phyloP scores from a whole-genome alignment of 2,797 vertebrate species.

The Pangasius larnaudii region DNA sequence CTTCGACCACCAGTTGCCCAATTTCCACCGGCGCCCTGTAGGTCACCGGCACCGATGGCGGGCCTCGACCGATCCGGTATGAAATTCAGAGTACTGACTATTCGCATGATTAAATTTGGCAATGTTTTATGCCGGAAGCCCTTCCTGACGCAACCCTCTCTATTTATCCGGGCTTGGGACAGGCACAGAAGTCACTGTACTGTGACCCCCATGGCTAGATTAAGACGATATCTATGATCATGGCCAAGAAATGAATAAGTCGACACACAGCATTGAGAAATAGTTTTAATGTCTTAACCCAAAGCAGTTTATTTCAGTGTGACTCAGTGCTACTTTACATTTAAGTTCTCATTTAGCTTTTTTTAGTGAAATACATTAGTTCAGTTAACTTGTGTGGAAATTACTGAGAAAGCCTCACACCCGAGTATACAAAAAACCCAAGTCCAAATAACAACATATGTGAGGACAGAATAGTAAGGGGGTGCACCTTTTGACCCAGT shows the following conservation, averaged over 20 bases:
- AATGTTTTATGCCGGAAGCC: no score
- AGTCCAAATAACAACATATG: not conserved
- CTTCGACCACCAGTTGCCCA: no score
- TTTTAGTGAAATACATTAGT: not conserved
- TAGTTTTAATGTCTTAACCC: not conserved
- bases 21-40: no score
- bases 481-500: not conserved
- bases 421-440: not conserved
- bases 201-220: no score
- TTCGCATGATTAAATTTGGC: no score
- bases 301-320: not conserved
- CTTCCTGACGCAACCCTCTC: no score
- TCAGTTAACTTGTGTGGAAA: not conserved
- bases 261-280: not conserved
- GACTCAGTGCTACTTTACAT: not conserved
- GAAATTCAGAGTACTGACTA: no score
- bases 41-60: no score
- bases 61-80: no score
- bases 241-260: not conserved
- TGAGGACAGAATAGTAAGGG: not conserved
- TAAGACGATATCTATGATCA: not conserved
- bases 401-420: not conserved
- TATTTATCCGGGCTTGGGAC: no score
- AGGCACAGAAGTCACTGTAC: no score
- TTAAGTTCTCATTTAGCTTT: not conserved